Base-by-base conservation (phyloP, 1,140 invertebrate genomes). In the Oedothorax gibbosus region DNA sequence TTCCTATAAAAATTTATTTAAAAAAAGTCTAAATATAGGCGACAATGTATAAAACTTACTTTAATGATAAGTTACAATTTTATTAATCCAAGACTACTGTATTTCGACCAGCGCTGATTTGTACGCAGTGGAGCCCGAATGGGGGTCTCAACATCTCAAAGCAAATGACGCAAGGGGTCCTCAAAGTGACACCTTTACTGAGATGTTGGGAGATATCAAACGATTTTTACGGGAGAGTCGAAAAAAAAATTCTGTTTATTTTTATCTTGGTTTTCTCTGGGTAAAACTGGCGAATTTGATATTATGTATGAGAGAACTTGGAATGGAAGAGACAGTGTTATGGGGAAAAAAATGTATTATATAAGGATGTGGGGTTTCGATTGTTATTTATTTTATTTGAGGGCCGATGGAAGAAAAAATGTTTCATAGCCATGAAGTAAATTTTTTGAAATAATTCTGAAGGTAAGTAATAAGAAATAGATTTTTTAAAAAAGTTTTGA, bases 101-200 rank as follows among this genome's bases (percentile, higher is more conserved):
- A 54, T 54, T 68, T 79, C 77, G 53, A 56, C n/a, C 66, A 18
- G 11, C 78, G 7, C 69, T 82, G 80, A 82, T 82, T 82, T 82
- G 66, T 72, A 73, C 69, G 15, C 80, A 64, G 54, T 50, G 66
- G 64, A 53, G 68, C 68, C 69, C 14, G 50, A 82, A 82, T 71
- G 53, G 69, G 73, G 69, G 80, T 60, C 68, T 82, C 80, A 82
- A 82, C 80, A 64, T 82, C 66, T 82, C 80, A 82, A 53, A 50
- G 56, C 66, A 73, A 82, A 82, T 82, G 80, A 82, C 69, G 80
- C 80, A 56, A 64, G 11, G 20, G 20, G 14, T 53, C 68, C 78
- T 73, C 80, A 64, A 82, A 73, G 35, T 73, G 80, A 82, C 80
- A 82, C 54, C 65, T 81, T 71, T 57, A 69, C 78, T 81, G 66